Evolutionary conservation across 2,888 invertebrate genomes (phyloP).

Genomic region (Conomelus anceps): DNA sequence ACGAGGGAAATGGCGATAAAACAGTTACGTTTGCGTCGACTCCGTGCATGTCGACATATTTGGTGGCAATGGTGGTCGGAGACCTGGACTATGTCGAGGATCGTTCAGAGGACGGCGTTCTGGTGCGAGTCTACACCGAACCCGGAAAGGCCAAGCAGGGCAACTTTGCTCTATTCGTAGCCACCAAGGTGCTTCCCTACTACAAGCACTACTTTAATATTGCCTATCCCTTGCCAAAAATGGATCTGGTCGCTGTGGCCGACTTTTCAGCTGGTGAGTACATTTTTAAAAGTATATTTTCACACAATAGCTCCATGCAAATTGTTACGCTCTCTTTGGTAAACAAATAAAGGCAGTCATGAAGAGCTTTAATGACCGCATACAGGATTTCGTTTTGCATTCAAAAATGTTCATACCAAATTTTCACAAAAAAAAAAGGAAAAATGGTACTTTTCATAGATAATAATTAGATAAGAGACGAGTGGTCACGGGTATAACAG

Average conservation of each 20-base stretch:
- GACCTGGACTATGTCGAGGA: constrained; percentile 91
- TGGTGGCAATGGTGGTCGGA: constrained; percentile 89
- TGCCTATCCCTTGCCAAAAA: constrained; percentile 91
- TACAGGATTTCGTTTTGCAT: too few relatives aligned
- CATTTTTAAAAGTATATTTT: background rate
- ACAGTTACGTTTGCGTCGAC: constrained; percentile 70
- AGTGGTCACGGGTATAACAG: too few relatives aligned
- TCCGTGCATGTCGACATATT: constrained; percentile 91
- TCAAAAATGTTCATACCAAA: too few relatives aligned
- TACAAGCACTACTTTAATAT: constrained; percentile 93
- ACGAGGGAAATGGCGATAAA: constrained; percentile 42
- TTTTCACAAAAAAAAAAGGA: too few relatives aligned
- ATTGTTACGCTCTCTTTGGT: too few relatives aligned
- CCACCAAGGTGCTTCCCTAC: constrained; percentile 85
- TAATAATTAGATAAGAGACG: too few relatives aligned
- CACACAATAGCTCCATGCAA: background rate
- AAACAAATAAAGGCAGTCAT: too few relatives aligned
- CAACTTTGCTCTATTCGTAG: constrained; percentile 82
- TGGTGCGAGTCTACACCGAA: constrained; percentile 78
- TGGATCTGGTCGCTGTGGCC: constrained; percentile 92
- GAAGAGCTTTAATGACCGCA: too few relatives aligned
- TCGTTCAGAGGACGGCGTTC: constrained; percentile 70
- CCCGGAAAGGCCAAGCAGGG: constrained; percentile 89
- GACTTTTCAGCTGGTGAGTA: constrained; percentile 76
- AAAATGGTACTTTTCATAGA: too few relatives aligned